Evolutionary conservation across 2,113 vertebrate species (phyloP), one percentile per base, ranked within the genome.

Genomic region (Campylomormyrus tamandua): DNA sequence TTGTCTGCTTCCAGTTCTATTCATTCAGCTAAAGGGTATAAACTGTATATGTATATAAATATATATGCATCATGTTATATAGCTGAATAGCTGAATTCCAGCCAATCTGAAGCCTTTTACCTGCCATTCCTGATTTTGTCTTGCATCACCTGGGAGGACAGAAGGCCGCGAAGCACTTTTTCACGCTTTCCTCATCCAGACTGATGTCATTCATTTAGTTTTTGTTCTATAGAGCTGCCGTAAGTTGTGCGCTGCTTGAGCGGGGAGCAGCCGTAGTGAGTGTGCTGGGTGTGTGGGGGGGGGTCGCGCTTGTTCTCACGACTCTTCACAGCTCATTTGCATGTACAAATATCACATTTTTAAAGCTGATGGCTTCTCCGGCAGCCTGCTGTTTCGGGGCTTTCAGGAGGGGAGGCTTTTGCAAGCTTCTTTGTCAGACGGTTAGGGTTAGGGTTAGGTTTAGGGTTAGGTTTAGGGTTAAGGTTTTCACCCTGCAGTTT

Each of bases 261-360:
- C 15, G 10, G 74, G 15, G 31, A 39, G 35, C 39, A 27, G 24
- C 70, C 9, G 49, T 19, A 9, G 39, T 83, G 15, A 31, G 58
- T 27, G 49, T 35, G 24, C 70, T 11, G 77, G 35, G 45, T n/a
- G 56, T 46, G 21, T 42, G 9, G 19, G 7, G 19, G 7, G 58
- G 35, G 35, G 6, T 45, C 17, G 35, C 17, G 45, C n/a, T 31
- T 88, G 5, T 35, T 85, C 48, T 45, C 58, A 31, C 52, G 58
- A 77, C 90, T 87, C 83, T 86, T 86, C 24, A 50, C 45, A 50
- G 83, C 83, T 86, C 48, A 27, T 86, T 86, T 50, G 48, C 46
- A 85, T 27, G 48, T 85, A 49, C 48, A 49, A 6, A 48, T 86
- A 86, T 86, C 48, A 50, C 2, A 10, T 80, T 39, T 39, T 80